Conservation (phyloP, 1,140 invertebrate genomes). For the Drosophila navojoa region DNA sequence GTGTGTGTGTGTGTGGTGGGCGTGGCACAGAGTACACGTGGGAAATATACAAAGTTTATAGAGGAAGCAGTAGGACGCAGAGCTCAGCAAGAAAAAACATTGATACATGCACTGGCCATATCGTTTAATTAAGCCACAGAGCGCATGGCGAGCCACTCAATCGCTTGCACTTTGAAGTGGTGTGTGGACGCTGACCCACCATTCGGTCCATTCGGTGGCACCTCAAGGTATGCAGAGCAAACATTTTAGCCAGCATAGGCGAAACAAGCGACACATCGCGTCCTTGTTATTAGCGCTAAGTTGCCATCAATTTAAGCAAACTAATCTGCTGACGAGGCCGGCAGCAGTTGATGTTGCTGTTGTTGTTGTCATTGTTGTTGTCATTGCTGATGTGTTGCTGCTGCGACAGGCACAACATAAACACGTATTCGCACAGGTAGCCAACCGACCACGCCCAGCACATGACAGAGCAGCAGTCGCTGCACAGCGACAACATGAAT, state of each 20-base stretch:
- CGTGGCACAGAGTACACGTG: slow-evolving; percentile 24
- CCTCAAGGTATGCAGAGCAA: slow-evolving; percentile 53
- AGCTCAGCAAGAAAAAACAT: slow-evolving; percentile 34
- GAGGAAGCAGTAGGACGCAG: slow-evolving; percentile 12
- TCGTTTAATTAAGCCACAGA: slow-evolving; percentile 61
- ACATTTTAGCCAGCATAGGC: slow-evolving; percentile 25
- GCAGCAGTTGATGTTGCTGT: slow-evolving; percentile 14
- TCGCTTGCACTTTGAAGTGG: neutral
- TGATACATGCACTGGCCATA: slow-evolving; percentile 69
- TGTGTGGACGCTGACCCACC: slow-evolving; percentile 16
- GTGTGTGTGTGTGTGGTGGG: neutral
- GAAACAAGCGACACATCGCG: slow-evolving; percentile 21
- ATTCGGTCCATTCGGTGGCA: slow-evolving; percentile 25
- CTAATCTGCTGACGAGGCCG: slow-evolving; percentile 64
- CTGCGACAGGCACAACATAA: slow-evolving; percentile 68
- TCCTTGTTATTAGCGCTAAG: slow-evolving; percentile 74
- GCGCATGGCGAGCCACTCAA: slow-evolving; percentile 24
- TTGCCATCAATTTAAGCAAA: slow-evolving; percentile 81
- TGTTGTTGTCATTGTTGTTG: neutral
- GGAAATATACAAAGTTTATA: slow-evolving; percentile 72
- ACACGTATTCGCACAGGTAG: slow-evolving; percentile 72
- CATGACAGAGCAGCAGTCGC: slow-evolving; percentile 19
- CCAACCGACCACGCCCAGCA: slow-evolving; percentile 55
- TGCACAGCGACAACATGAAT: slow-evolving; percentile 63
- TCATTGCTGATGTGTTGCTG: slow-evolving; percentile 28